Conservation (phyloP, 1,140 invertebrate species). For the Brachionus koreanus region DNA sequence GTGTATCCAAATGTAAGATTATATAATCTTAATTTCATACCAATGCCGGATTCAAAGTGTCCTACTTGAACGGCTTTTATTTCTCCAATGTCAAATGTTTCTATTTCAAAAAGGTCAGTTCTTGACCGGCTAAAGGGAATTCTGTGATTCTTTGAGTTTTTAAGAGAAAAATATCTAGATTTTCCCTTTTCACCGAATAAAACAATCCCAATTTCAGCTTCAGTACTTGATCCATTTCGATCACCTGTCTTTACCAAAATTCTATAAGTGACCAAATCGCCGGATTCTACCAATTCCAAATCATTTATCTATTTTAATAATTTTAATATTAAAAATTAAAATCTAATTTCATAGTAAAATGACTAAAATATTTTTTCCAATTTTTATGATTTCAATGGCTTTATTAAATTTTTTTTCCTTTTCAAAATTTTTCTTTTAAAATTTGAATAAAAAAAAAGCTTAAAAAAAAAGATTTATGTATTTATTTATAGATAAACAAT, state of each 20-base stretch:
- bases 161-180: not conserved
- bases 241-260: slow-evolving; percentile 35
- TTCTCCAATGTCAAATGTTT: slow-evolving; percentile 19
- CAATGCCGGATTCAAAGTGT: slow-evolving; percentile 23
- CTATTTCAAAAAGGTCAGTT: slow-evolving; percentile 32
- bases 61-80: slow-evolving; percentile 39
- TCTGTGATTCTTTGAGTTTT: not conserved
- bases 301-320: not conserved
- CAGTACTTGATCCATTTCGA: slow-evolving; percentile 27
- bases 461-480: too few species aligned
- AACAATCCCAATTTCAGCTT: slow-evolving; percentile 18
- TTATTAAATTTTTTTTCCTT: too few species aligned
- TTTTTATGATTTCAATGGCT: too few species aligned
- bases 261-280: not conserved
- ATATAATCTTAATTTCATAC: not conserved
- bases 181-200: slow-evolving; percentile 25
- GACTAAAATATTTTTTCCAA: too few species aligned
- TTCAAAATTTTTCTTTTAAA: too few species aligned
- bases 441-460: too few species aligned
- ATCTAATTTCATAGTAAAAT: too few species aligned
- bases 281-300: not conserved
- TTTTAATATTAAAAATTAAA: too few species aligned
- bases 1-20: too few species aligned
- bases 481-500: too few species aligned
- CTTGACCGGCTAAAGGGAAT: slow-evolving; percentile 14